Percentiles rank a stretch among this genome's conserved stretches.
phyloP scores from a whole-genome alignment of 2,113 vertebrate species.

The Drymodes brunneopygia region DNA sequence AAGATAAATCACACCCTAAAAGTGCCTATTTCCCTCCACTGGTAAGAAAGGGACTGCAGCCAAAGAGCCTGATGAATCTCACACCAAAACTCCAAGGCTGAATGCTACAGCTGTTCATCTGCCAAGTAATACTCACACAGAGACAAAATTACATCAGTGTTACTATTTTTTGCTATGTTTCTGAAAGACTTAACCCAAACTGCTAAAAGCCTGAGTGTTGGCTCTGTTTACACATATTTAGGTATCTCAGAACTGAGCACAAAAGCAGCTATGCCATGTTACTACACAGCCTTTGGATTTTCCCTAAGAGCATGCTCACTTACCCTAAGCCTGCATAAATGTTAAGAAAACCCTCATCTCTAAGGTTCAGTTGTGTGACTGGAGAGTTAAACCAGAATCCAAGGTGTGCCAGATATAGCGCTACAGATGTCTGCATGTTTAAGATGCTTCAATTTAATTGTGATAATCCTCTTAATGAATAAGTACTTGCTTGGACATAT shows the following conservation, averaged over 20 bases:
- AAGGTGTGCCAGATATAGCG: background rate
- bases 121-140: background rate
- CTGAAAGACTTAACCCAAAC: background rate
- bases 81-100: background rate
- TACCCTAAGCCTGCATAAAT: background rate
- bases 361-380: background rate
- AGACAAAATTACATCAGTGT: background rate
- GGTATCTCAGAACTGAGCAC: background rate
- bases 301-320: background rate
- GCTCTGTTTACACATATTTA: background rate
- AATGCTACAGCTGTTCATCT: conserved; percentile 8
- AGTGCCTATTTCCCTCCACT: background rate
- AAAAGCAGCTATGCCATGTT: background rate
- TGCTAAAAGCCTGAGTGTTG: background rate
- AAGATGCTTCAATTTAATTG: background rate
- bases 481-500: background rate
- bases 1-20: background rate
- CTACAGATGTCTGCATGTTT: background rate
- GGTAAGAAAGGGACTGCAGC: background rate
- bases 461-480: background rate
- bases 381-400: background rate
- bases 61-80: background rate
- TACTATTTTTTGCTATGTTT: background rate
- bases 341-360: background rate
- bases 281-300: background rate